phyloP scores from a whole-genome alignment of 2,797 vertebrate genomes.

The Crypturellus tataupa region DNA sequence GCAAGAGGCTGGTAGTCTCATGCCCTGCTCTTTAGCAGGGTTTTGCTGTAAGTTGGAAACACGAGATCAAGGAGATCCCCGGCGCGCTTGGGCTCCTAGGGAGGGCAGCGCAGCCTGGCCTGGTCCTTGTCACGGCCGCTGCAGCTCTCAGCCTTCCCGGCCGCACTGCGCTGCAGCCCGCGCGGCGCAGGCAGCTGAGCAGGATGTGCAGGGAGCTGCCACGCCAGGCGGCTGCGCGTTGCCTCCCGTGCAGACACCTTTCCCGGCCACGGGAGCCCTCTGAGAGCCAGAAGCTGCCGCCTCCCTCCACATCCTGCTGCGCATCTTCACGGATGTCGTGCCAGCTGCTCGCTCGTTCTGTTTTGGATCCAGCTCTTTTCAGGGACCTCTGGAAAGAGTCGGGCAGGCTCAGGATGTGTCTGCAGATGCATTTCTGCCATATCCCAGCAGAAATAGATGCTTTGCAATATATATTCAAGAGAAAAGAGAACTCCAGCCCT shows the following conservation, averaged over 20 bases:
- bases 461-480: background rate
- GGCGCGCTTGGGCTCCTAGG: too few species aligned
- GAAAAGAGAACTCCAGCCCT: background rate
- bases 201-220: too few species aligned
- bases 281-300: background rate
- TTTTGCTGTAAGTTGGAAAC: background rate
- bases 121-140: too few species aligned
- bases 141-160: too few species aligned
- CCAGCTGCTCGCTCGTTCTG: accelerated
- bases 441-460: background rate
- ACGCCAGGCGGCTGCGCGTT: constrained; percentile 7
- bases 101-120: too few species aligned
- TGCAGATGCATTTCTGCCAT: background rate
- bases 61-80: background rate
- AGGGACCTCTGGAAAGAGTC: background rate
- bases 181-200: too few species aligned
- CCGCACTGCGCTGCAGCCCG: too few species aligned
- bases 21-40: background rate
- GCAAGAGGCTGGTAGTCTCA: background rate
- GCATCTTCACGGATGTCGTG: background rate
- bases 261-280: background rate
- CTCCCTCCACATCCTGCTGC: background rate
- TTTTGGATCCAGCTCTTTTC: background rate
- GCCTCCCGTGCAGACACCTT: background rate
- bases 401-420: background rate